Evolutionary conservation across 2,888 invertebrate genomes (phyloP).

Genomic region (Acrocera orbiculus): DNA sequence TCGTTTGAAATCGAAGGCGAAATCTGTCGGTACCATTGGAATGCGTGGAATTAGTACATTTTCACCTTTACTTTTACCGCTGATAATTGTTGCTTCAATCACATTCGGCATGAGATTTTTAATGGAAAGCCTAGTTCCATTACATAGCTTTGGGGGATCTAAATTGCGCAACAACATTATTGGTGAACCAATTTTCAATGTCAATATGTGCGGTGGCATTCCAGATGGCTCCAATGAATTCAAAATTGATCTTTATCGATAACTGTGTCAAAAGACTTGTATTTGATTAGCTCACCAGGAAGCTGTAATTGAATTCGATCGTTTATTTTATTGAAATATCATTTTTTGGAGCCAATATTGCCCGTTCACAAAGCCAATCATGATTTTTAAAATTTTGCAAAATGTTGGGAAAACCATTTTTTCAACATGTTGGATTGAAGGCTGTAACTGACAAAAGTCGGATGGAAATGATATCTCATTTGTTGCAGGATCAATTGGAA

Average conservation of each 20-base stretch:
- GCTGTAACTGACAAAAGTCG: conserved; percentile 1
- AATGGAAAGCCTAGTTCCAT: conserved; percentile 14
- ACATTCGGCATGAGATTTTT: conserved; percentile 1
- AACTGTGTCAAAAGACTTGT: not conserved
- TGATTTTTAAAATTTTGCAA: conserved; percentile 3
- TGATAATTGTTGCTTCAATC: conserved; percentile 7
- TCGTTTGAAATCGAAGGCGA: conserved; percentile 18
- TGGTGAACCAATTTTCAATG: not conserved
- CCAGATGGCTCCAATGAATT: not conserved
- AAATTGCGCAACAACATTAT: not conserved
- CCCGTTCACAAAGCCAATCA: conserved; percentile 4
- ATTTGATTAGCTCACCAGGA: not conserved
- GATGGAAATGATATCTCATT: conserved; percentile 3
- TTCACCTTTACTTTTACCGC: conserved; percentile 5
- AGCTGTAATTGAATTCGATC: not conserved
- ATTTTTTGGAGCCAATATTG: conserved; percentile 3
- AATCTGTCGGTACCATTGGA: conserved; percentile 19
- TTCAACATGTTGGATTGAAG: conserved; percentile 5
- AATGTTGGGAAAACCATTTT: conserved; percentile 1
- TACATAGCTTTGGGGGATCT: conserved; percentile 7
- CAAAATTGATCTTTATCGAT: not conserved
- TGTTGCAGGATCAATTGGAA: conserved; percentile 4
- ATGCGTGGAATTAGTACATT: conserved; percentile 18
- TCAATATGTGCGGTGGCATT: not conserved
- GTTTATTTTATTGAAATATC: not conserved